These are phyloP conservation scores for Rhinichthys klamathensis DNA, from an alignment of 2,113 vertebrate genomes.

Conservation along the genomic window DNA sequence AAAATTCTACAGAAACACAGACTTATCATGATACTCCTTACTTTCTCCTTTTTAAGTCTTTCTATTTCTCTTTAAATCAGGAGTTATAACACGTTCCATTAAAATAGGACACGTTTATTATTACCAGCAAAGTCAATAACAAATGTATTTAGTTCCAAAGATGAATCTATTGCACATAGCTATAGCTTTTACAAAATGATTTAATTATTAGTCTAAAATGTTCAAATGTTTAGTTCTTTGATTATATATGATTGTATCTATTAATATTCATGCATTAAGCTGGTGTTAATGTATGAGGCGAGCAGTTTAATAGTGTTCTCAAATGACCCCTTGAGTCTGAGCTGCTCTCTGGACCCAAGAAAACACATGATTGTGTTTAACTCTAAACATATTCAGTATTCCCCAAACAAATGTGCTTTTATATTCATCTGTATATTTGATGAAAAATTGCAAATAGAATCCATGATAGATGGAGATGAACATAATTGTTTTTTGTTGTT, in stretches of 20 bases:
- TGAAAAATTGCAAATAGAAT: background rate
- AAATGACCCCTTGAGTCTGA: background rate
- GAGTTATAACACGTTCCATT: background rate
- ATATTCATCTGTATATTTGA: background rate
- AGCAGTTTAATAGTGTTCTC: background rate
- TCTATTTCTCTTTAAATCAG: background rate
- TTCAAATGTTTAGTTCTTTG: background rate
- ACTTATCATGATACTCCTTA: no score
- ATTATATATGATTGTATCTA: background rate
- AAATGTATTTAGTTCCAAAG: conserved; percentile 21
- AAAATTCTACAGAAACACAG: no score
- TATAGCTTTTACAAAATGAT: background rate
- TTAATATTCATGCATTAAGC: background rate
- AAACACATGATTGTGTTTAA: background rate
- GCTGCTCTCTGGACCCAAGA: background rate
- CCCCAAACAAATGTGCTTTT: background rate
- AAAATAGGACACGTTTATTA: background rate
- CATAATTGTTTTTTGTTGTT: background rate
- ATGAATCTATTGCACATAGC: background rate
- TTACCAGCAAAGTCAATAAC: background rate
- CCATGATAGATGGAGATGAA: no score
- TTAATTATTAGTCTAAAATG: background rate
- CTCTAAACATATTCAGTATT: background rate
- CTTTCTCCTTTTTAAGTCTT: background rate
- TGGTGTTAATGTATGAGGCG: background rate